phyloP scores from a whole-genome alignment of 2,888 invertebrate genomes.

The Hemicrepidius hirtus region DNA sequence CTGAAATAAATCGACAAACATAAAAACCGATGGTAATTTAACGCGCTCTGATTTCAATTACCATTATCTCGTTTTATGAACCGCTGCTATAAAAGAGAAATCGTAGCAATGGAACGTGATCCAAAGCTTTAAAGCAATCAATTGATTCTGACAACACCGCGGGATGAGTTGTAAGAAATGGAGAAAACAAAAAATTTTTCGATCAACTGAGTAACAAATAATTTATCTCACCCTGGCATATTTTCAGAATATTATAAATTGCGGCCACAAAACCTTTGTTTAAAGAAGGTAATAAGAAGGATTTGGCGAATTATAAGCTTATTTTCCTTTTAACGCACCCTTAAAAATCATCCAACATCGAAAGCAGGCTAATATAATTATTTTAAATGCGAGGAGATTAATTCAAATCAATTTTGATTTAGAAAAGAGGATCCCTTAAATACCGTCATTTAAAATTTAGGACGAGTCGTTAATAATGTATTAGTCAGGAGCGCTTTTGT shows the following conservation, averaged over 20 bases:
- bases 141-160: slow-evolving; percentile 31
- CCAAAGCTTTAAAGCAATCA: slow-evolving; percentile 40
- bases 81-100: slow-evolving; percentile 32
- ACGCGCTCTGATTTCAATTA: slow-evolving; percentile 39
- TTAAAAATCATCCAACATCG: slow-evolving; percentile 6
- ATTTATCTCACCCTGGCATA: slow-evolving; percentile 29
- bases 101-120: slow-evolving; percentile 30
- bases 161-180: slow-evolving; percentile 32
- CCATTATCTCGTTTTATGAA: slow-evolving; percentile 35
- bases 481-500: too few relatives aligned
- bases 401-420: slow-evolving; percentile 6
- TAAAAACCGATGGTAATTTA: slow-evolving; percentile 26
- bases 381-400: slow-evolving; percentile 3
- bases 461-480: too few relatives aligned
- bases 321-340: slow-evolving; percentile 9
- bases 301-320: slow-evolving; percentile 15
- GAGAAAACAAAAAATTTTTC: slow-evolving; percentile 31
- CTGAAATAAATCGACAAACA: slow-evolving; percentile 12
- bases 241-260: slow-evolving; percentile 26
- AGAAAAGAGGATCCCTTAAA: not conserved
- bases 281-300: slow-evolving; percentile 30
- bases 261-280: slow-evolving; percentile 35
- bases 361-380: slow-evolving; percentile 6
- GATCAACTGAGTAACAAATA: slow-evolving; percentile 34
- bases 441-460: not conserved